Percentiles rank a stretch among this genome's conserved stretches.
phyloP scores from a whole-genome alignment of 1,140 invertebrate genomes.

The Amyelois transitella region DNA sequence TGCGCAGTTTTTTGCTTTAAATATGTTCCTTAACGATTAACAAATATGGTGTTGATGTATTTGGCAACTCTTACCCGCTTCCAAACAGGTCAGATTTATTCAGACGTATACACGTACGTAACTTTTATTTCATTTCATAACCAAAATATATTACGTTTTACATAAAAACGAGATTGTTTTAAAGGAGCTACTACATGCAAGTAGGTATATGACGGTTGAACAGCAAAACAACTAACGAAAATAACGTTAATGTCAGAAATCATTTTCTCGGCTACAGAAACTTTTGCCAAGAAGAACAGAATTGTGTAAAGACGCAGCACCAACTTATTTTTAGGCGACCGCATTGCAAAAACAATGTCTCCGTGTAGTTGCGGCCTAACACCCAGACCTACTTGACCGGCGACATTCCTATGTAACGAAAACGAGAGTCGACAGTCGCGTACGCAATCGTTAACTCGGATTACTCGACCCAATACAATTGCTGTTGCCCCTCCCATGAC shows the following conservation, averaged over 20 bases:
- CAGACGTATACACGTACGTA: background rate
- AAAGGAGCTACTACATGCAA: no score
- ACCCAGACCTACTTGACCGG: conserved; percentile 6
- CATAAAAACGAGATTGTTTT: no score
- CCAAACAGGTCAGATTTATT: background rate
- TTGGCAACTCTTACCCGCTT: background rate
- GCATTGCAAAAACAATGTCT: background rate
- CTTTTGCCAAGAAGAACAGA: background rate
- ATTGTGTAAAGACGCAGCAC: background rate
- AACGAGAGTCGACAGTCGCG: conserved; percentile 12
- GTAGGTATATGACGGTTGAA: no score
- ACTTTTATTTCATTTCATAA: background rate
- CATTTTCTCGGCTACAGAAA: background rate
- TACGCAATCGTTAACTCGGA: conserved; percentile 6
- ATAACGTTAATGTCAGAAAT: background rate
- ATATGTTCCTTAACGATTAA: background rate
- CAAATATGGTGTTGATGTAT: background rate
- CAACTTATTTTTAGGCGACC: background rate
- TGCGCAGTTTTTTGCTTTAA: background rate
- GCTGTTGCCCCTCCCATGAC: background rate
- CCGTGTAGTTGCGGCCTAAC: background rate
- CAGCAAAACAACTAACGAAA: background rate
- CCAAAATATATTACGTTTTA: background rate
- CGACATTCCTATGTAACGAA: conserved; percentile 14
- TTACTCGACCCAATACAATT: conserved; percentile 1